Conservation (phyloP, 2,888 invertebrate genomes). For the Magallana nippona region DNA sequence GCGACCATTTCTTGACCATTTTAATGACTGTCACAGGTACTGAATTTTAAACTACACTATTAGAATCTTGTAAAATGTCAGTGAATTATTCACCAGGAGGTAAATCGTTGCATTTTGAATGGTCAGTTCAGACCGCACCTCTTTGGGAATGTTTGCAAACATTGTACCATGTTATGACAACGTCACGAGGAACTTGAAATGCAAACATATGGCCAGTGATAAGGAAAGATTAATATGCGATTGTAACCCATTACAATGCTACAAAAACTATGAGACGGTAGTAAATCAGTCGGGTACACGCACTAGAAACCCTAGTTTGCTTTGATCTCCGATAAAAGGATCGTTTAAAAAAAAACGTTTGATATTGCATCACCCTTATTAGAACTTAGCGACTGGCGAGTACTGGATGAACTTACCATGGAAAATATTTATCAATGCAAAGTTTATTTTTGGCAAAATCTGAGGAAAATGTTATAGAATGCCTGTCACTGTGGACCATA, state of each 20-base stretch:
- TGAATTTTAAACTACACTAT: too few relatives aligned
- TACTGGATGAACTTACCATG: not conserved
- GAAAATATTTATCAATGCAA: not conserved
- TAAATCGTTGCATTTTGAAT: too few relatives aligned
- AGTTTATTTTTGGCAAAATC: too few relatives aligned
- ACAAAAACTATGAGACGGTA: not conserved
- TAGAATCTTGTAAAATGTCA: too few relatives aligned
- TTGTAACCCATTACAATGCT: not conserved
- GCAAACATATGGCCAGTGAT: constrained; percentile 13
- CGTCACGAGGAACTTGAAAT: not conserved
- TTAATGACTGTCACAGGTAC: too few relatives aligned
- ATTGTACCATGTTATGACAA: constrained; percentile 13
- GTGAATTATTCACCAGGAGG: too few relatives aligned
- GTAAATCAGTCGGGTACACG: not conserved
- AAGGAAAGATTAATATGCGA: not conserved
- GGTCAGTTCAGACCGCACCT: not conserved
- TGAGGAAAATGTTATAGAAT: too few relatives aligned
- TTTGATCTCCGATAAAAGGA: not conserved
- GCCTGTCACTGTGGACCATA: too few relatives aligned
- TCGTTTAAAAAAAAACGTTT: not conserved
- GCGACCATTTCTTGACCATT: too few relatives aligned
- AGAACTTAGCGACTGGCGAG: not conserved
- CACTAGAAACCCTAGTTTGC: not conserved
- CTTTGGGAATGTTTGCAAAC: constrained; percentile 15
- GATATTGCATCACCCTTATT: not conserved